Evolutionary conservation across 2,797 vertebrate species (phyloP).

Genomic region (Myotis planiceps): DNA sequence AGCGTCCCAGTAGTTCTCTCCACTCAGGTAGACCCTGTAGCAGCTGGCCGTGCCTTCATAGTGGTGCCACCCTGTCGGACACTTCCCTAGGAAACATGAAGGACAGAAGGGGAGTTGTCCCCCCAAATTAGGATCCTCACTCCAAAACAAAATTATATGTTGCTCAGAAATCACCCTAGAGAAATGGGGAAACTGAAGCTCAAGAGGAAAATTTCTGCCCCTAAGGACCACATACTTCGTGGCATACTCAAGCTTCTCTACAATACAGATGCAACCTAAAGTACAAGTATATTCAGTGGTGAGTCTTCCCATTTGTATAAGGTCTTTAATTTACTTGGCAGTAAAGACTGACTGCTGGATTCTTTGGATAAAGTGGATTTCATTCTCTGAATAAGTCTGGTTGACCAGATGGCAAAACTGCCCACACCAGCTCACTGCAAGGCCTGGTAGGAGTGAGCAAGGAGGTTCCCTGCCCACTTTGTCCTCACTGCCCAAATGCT

Average conservation of each 20-base stretch:
- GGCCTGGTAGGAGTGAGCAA: background rate
- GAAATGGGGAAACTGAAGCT: background rate
- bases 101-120: conserved; percentile 84
- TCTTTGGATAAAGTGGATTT: background rate
- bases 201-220: background rate
- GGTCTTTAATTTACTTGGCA: background rate
- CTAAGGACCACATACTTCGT: background rate
- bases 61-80: conserved; percentile 98
- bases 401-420: background rate
- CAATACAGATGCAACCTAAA: background rate
- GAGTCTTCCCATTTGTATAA: background rate
- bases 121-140: conserved; percentile 86
- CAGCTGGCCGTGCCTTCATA: conserved; percentile 99
- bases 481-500: no score
- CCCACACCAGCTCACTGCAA: background rate
- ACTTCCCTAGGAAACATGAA: conserved; percentile 95
- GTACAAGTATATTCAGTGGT: background rate
- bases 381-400: background rate
- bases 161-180: background rate
- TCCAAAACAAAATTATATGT: background rate
- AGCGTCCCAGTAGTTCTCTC: conserved; percentile 98
- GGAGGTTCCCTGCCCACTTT: background rate
- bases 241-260: background rate
- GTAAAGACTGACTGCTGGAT: background rate
- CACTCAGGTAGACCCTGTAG: conserved; percentile 95